phyloP scores from a whole-genome alignment of 2,797 vertebrate genomes.

The Podargus strigoides region DNA sequence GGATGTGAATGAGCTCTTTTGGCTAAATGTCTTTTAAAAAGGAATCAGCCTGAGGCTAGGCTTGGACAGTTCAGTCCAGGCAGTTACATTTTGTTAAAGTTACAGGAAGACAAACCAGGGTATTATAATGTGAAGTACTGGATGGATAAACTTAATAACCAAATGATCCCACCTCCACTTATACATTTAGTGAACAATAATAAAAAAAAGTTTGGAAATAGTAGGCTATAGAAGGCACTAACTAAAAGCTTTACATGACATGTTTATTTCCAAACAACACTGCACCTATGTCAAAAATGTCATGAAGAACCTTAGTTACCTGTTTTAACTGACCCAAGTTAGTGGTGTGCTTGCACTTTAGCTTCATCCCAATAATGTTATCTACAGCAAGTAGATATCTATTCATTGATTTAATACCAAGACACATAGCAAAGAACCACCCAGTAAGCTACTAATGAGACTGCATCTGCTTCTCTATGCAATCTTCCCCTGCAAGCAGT shows the following conservation, averaged over 20 bases:
- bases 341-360: background rate
- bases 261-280: background rate
- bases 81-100: conserved; percentile 3
- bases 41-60: background rate
- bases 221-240: background rate
- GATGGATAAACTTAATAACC: background rate
- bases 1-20: background rate
- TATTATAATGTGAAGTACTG: background rate
- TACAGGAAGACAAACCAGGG: background rate
- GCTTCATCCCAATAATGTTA: background rate
- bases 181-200: background rate
- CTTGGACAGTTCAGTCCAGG: background rate
- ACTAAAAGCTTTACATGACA: background rate
- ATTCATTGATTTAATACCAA: background rate
- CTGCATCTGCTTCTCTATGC: background rate
- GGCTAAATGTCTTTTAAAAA: background rate
- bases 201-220: background rate
- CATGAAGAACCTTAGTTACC: background rate
- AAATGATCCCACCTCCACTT: background rate
- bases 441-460: background rate
- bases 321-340: background rate
- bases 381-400: background rate
- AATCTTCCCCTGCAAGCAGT: background rate
- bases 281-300: background rate
- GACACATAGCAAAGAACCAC: background rate